Evolutionary conservation across 1,140 invertebrate genomes (phyloP), one percentile per base, ranked within the genome.

Genomic region (Paraescarpia echinospica): DNA sequence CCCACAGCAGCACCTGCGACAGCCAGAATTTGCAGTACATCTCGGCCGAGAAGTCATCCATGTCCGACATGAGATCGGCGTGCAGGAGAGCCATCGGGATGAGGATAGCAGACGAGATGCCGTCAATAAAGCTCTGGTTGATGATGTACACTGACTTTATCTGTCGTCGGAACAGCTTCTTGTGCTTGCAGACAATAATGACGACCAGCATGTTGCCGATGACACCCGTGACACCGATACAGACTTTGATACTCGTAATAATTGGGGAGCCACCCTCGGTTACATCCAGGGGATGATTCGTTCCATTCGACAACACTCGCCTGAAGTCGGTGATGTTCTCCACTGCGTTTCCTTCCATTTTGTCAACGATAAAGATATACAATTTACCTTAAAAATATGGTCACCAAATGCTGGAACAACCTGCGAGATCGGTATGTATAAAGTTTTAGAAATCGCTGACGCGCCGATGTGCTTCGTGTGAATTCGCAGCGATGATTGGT

Each of bases 101-200:
- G 51, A 92, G 92, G 31, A 93, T 22, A 14, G 92, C 93, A 0
- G 35, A 92, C 41, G 92, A 1, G 59, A 77, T 6, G 22, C 41
- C 89, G 89, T 93, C 93, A 33, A 91, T 89, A 51, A 89, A 59
- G 92, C 91, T 92, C 92, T 93, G 93, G 88, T 92, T 92, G 35
- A 92, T 33, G 14, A 92, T 92, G 88, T 33, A 59, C 35, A n/a
- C 18, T 34, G 35, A 92, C 77, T 88, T 93, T n/a, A 93, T 12
- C 91, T 92, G 51, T 35, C 92, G 92, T 12, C 12, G 51, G 59
- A 77, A 77, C 93, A 93, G 88, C 14, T 27, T 35, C 51, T 92
- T 77, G 41, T 89, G 33, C 9, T 35, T 92, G 89, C 35, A 18
- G 89, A 93, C 92, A 59, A 93, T 91, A 33, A 92, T 77, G 93